Evolutionary conservation across 2,113 vertebrate species (phyloP).

Genomic region (Solea solea): DNA sequence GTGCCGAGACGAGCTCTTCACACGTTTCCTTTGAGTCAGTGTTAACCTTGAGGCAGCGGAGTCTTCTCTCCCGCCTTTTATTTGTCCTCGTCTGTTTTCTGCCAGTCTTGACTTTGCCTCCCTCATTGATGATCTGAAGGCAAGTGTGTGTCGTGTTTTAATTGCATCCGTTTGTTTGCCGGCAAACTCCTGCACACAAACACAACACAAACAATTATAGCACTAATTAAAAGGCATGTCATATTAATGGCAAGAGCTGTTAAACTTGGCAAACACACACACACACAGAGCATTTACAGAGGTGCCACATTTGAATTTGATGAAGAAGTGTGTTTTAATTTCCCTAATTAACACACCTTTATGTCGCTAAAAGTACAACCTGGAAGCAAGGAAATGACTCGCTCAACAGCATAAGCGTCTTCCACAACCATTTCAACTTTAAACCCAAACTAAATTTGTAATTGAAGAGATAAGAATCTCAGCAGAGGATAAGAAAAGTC

Average conservation of each 20-base stretch:
- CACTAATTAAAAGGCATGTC: slow-evolving; percentile 78
- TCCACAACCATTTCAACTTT: slow-evolving; percentile 17
- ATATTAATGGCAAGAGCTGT: slow-evolving; percentile 61
- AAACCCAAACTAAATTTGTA: slow-evolving; percentile 17
- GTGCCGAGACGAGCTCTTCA: slow-evolving; percentile 27
- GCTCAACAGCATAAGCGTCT: neutral
- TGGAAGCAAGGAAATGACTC: slow-evolving; percentile 7
- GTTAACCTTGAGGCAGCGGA: slow-evolving; percentile 56
- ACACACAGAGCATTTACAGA: slow-evolving; percentile 2
- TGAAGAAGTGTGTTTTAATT: slow-evolving; percentile 1
- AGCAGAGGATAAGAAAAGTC: slow-evolving; percentile 33
- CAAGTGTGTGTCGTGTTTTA: slow-evolving; percentile 59
- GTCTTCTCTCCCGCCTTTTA: slow-evolving; percentile 38
- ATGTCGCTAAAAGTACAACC: neutral
- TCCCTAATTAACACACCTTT: slow-evolving; percentile 3
- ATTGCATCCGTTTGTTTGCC: slow-evolving; percentile 79
- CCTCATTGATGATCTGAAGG: slow-evolving; percentile 73
- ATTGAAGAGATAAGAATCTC: slow-evolving; percentile 11
- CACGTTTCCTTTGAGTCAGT: slow-evolving; percentile 35
- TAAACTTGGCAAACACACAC: slow-evolving; percentile 60
- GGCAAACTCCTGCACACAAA: slow-evolving; percentile 77
- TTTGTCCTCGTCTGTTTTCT: slow-evolving; percentile 61
- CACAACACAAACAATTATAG: slow-evolving; percentile 80
- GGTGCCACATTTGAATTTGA: slow-evolving; percentile 30
- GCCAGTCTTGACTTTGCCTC: slow-evolving; percentile 62